phyloP scores from a whole-genome alignment of 53 echinoderm and acorn worm species.

The Hippasteria phrygiana region DNA sequence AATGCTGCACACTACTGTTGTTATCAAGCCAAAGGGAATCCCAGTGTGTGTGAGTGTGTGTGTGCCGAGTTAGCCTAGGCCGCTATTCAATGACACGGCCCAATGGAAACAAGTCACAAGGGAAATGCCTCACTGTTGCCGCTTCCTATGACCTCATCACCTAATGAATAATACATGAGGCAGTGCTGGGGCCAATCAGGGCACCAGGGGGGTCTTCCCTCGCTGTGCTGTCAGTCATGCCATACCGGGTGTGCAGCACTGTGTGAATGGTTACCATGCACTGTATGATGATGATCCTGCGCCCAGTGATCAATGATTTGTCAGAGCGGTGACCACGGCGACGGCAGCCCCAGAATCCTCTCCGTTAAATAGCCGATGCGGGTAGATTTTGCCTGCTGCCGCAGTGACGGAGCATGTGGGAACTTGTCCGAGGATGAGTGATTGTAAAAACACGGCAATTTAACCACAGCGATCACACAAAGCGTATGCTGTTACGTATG shows the following conservation, averaged over 20 bases:
- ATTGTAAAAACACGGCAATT: too few species aligned
- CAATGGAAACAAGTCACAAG: slow-evolving; percentile 56
- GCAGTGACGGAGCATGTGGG: too few species aligned
- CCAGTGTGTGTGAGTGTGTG: slow-evolving; percentile 8
- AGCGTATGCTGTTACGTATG: too few species aligned
- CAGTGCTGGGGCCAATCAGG: not conserved
- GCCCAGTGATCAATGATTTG: slow-evolving; percentile 59
- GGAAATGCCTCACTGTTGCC: slow-evolving; percentile 67
- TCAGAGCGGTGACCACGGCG: slow-evolving; percentile 24
- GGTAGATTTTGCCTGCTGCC: not conserved
- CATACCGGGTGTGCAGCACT: not conserved
- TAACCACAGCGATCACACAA: too few species aligned
- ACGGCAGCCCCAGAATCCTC: not conserved
- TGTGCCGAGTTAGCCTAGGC: not conserved
- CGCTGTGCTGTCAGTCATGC: slow-evolving; percentile 19
- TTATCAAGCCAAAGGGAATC: slow-evolving; percentile 50
- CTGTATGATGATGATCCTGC: not conserved
- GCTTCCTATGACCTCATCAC: slow-evolving; percentile 68
- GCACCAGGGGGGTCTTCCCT: slow-evolving; percentile 26
- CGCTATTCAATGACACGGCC: slow-evolving; percentile 62
- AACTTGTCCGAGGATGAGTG: too few species aligned
- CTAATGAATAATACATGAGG: slow-evolving; percentile 50
- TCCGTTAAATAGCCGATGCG: not conserved
- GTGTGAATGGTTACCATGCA: not conserved
- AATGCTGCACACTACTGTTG: not conserved